phyloP scores from a whole-genome alignment of 37 sponge, comb jelly and placozoan species.

The Axinella damicornis region DNA sequence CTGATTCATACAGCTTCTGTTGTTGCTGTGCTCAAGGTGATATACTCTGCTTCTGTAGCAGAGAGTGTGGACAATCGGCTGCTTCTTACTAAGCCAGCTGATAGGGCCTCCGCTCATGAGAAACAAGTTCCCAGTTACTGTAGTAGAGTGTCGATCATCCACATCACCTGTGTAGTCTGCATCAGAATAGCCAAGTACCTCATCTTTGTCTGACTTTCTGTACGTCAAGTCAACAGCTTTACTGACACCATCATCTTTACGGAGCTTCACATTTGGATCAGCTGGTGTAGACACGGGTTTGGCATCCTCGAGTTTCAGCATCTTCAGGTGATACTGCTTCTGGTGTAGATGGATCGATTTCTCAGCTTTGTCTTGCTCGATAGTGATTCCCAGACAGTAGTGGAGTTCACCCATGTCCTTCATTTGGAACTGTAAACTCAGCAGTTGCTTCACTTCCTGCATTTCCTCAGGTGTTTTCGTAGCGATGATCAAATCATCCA shows the following conservation, averaged over 20 bases:
- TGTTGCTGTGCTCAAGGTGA: constrained; percentile 36
- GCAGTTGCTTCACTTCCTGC: constrained; percentile 24
- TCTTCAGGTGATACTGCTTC: constrained; percentile 33
- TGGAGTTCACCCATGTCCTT: constrained; percentile 63
- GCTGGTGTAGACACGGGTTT: constrained; percentile 53
- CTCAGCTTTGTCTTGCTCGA: constrained; percentile 24
- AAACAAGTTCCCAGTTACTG: constrained; percentile 67
- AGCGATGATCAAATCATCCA: constrained; percentile 52
- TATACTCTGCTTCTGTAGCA: constrained; percentile 48
- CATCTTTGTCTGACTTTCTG: constrained; percentile 26
- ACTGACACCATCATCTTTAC: constrained; percentile 65
- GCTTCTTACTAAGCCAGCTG: constrained; percentile 65
- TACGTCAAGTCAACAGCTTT: constrained; percentile 32
- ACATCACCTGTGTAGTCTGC: constrained; percentile 62
- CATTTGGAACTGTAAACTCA: constrained; percentile 46
- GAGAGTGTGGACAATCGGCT: constrained; percentile 34
- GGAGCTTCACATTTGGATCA: constrained; percentile 35
- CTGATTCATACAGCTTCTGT: constrained; percentile 50
- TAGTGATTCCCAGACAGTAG: constrained; percentile 52
- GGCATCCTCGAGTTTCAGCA: constrained; percentile 52
- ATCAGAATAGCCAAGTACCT: constrained; percentile 60
- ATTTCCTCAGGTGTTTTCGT: constrained; percentile 38
- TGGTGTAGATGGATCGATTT: constrained; percentile 38
- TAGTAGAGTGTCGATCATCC: constrained; percentile 60
- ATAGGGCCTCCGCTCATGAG: constrained; percentile 49